These are phyloP conservation scores for Heliconius congener DNA, from an alignment of 1,140 invertebrate species.

Conservation along the genomic window DNA sequence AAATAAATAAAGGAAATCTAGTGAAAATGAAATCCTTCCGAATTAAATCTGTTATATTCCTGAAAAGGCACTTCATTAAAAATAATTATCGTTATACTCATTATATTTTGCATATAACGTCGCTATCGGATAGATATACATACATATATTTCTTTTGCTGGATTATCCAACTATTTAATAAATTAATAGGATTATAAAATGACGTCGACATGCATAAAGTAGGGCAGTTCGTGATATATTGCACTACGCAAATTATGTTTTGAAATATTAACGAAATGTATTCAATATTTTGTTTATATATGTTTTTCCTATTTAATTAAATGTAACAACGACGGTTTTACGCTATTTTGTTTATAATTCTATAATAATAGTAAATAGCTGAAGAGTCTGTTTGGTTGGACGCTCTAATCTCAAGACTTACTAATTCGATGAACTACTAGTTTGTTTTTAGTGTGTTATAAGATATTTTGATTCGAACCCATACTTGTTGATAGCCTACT, in stretches of 20 bases:
- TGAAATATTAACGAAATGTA: conserved; percentile 8
- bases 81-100: background rate
- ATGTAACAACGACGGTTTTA: background rate
- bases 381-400: too few species aligned
- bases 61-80: background rate
- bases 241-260: conserved; percentile 12
- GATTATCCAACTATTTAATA: conserved; percentile 12
- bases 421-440: too few species aligned
- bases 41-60: too few species aligned
- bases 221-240: conserved; percentile 8
- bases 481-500: too few species aligned
- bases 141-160: conserved; percentile 7
- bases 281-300: background rate
- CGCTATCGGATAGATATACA: background rate
- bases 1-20: too few species aligned
- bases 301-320: background rate
- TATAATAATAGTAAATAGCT: too few species aligned
- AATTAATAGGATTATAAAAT: conserved; percentile 15
- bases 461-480: too few species aligned
- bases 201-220: conserved; percentile 12
- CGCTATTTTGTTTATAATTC: too few species aligned
- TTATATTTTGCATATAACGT: background rate
- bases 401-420: too few species aligned
- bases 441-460: too few species aligned
- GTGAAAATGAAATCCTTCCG: too few species aligned